Conservation (phyloP, 2,888 invertebrate genomes). For the Diploptera punctata region DNA sequence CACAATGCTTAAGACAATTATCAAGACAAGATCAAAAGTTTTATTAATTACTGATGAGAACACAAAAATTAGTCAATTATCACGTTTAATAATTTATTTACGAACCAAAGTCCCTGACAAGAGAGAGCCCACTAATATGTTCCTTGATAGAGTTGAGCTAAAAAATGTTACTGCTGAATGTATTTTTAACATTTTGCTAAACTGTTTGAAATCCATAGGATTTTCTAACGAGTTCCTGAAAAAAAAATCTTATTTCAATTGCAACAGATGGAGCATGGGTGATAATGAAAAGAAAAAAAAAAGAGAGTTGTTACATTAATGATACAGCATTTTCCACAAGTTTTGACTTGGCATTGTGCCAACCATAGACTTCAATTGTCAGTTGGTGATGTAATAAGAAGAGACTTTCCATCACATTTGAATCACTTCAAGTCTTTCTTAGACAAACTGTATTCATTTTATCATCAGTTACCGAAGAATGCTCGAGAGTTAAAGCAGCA, state of each 20-base stretch:
- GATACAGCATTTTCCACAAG: too few relatives aligned
- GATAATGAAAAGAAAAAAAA: too few relatives aligned
- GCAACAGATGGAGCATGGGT: constrained; percentile 4
- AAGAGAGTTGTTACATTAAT: too few relatives aligned
- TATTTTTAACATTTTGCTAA: background rate
- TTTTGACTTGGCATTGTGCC: constrained; percentile 42
- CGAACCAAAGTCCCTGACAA: too few relatives aligned
- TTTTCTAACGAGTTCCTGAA: background rate
- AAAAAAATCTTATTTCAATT: constrained; percentile 37
- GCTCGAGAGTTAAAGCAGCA: constrained; percentile 38
- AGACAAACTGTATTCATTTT: constrained; percentile 39
- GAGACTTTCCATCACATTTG: background rate
- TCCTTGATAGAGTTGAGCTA: constrained; percentile 14
- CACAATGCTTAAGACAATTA: too few relatives aligned
- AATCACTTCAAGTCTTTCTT: constrained; percentile 43
- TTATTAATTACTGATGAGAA: background rate
- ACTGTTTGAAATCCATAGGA: background rate
- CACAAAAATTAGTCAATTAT: background rate
- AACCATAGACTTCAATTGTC: constrained; percentile 38
- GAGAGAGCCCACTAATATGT: too few relatives aligned
- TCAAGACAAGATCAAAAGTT: too few relatives aligned
- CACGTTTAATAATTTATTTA: too few relatives aligned
- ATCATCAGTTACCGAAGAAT: constrained; percentile 40
- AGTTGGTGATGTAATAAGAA: constrained; percentile 31
- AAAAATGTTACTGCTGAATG: constrained; percentile 1